These are phyloP conservation scores for Spinus pinus DNA, from an alignment of 2,797 vertebrate species.

Conservation along the genomic window DNA sequence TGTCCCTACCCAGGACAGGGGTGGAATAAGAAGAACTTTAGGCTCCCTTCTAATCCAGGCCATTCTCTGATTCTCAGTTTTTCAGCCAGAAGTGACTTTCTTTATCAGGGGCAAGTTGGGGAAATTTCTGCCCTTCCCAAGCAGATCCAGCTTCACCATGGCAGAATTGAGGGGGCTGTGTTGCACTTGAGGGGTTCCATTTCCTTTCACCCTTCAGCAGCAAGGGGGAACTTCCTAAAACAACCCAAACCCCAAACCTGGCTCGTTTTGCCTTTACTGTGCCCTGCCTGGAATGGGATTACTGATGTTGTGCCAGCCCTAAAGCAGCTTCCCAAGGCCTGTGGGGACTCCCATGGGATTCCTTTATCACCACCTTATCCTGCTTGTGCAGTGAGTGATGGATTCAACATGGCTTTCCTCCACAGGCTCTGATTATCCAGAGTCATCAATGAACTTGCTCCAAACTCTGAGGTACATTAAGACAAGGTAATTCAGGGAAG, in stretches of 20 bases:
- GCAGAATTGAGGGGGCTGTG: background rate
- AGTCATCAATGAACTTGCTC: conserved; percentile 22
- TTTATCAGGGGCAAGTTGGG: background rate
- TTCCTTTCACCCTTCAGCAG: background rate
- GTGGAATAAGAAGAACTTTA: rapidly evolving
- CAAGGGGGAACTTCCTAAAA: background rate
- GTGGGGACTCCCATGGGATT: background rate
- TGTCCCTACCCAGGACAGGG: background rate
- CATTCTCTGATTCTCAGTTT: background rate
- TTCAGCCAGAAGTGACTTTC: background rate
- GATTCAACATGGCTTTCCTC: background rate
- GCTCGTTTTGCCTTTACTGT: background rate
- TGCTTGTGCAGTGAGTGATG: background rate
- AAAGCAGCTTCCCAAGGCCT: background rate
- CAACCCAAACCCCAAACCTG: background rate
- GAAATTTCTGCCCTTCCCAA: background rate
- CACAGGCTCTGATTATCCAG: conserved; percentile 6
- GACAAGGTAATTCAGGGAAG: conserved; percentile 36
- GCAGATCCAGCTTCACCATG: rapidly evolving
- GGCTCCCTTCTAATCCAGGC: background rate
- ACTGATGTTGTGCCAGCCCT: background rate
- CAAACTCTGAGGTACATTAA: conserved; percentile 35
- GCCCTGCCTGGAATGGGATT: rapidly evolving
- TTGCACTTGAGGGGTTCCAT: rapidly evolving
- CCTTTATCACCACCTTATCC: background rate